phyloP scores from a whole-genome alignment of 2,113 vertebrate species.

The Epinephelus lanceolatus region DNA sequence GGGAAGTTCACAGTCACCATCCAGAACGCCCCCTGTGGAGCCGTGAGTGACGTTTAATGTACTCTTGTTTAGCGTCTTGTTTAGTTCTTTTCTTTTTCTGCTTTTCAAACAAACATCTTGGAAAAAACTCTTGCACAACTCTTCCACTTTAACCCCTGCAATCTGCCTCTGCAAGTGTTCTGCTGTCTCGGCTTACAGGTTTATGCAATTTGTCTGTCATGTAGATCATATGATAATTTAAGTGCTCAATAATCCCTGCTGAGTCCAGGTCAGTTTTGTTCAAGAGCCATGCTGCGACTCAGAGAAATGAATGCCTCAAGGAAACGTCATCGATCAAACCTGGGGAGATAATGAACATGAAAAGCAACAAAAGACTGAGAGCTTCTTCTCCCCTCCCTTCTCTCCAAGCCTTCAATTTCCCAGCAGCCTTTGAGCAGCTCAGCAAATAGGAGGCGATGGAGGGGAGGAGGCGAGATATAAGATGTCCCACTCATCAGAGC shows the following conservation, averaged over 20 bases:
- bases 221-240: slow-evolving; percentile 58
- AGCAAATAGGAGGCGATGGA: slow-evolving; percentile 74
- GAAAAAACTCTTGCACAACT: background rate
- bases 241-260: slow-evolving; percentile 52
- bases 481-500: slow-evolving; percentile 83
- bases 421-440: slow-evolving; percentile 71
- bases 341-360: slow-evolving; percentile 74
- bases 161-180: background rate
- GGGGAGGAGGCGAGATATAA: slow-evolving; percentile 75
- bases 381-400: slow-evolving; percentile 53
- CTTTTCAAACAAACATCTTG: background rate
- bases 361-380: slow-evolving; percentile 73
- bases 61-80: background rate
- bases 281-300: slow-evolving; percentile 4
- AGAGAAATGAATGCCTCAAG: slow-evolving; percentile 35
- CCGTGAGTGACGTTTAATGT: slow-evolving; percentile 81
- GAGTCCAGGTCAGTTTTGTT: slow-evolving; percentile 18
- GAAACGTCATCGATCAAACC: slow-evolving; percentile 62
- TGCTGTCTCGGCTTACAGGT: slow-evolving; percentile 27
- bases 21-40: slow-evolving; percentile 93
- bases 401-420: slow-evolving; percentile 79
- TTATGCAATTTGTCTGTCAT: slow-evolving; percentile 50
- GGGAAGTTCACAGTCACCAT: slow-evolving; percentile 90
- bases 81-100: background rate
- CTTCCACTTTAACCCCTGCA: background rate